Percentiles rank a stretch among this genome's conserved stretches.
Conservation (phyloP, 1,140 invertebrate species). For the Bombus consobrinus region DNA sequence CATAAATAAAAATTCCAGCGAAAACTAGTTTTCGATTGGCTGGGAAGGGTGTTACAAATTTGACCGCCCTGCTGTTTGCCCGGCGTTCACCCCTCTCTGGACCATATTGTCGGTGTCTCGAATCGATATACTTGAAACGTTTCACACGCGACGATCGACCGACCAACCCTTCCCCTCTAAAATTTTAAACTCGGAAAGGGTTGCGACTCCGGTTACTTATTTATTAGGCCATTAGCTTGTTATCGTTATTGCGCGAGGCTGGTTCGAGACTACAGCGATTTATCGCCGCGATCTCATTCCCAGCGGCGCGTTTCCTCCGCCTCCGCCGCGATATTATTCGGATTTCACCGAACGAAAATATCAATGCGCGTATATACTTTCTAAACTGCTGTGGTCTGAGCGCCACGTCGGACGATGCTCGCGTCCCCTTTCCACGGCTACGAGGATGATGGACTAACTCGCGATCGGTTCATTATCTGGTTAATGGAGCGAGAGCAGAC, state of each 20-base stretch:
- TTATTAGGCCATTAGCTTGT: conserved; percentile 80
- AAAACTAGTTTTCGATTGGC: neutral
- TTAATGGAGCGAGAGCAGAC: conserved; percentile 73
- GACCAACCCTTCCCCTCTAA: conserved; percentile 41
- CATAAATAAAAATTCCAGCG: no score
- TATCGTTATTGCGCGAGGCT: conserved; percentile 55
- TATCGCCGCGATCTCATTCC: neutral
- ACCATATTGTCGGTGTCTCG: conserved; percentile 64
- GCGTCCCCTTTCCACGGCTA: neutral
- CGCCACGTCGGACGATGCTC: neutral
- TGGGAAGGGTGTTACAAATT: conserved; percentile 31
- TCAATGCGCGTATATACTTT: neutral
- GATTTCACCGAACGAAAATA: conserved; percentile 3
- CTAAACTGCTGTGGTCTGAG: neutral
- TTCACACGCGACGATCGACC: conserved; percentile 71
- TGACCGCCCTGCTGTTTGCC: neutral
- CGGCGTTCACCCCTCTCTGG: conserved; percentile 19
- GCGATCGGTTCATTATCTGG: conserved; percentile 68
- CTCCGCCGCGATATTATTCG: neutral
- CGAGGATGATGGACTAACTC: conserved; percentile 23
- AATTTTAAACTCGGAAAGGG: conserved; percentile 79
- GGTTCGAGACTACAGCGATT: neutral
- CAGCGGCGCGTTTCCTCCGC: neutral
- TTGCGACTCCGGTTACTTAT: conserved; percentile 79
- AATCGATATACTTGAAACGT: conserved; percentile 43